Evolutionary conservation across 1,140 invertebrate species (phyloP).

Genomic region (Hesperophylax magnus): DNA sequence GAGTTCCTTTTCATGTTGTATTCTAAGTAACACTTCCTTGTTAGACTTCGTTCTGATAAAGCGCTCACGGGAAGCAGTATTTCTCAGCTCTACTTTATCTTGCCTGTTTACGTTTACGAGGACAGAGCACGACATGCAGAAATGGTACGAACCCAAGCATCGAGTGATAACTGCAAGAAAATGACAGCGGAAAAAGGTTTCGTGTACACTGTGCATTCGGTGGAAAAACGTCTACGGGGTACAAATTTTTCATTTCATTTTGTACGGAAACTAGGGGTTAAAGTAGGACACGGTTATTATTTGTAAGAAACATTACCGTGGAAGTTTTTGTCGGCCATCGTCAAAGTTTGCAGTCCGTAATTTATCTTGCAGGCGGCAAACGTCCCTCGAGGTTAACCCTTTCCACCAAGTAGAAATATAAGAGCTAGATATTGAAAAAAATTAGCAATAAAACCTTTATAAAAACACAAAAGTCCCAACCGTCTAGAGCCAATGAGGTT

Average conservation of each 20-base stretch:
- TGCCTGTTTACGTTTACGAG: too few relatives aligned
- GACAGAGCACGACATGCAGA: too few relatives aligned
- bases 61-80: too few relatives aligned
- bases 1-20: too few relatives aligned
- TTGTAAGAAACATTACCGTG: constrained; percentile 17
- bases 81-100: too few relatives aligned
- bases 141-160: too few relatives aligned
- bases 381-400: not conserved
- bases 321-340: constrained; percentile 11
- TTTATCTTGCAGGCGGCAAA: constrained; percentile 18
- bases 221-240: not conserved
- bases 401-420: not conserved
- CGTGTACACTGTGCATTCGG: too few relatives aligned
- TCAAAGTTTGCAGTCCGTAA: constrained; percentile 18
- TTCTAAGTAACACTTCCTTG: too few relatives aligned
- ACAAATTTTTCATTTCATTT: not conserved
- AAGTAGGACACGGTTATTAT: constrained; percentile 11
- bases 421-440: not conserved
- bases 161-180: too few relatives aligned
- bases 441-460: not conserved
- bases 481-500: too few relatives aligned
- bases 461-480: not conserved
- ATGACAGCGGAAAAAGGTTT: too few relatives aligned
- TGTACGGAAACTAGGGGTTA: not conserved
- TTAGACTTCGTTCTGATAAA: too few relatives aligned